phyloP scores from a whole-genome alignment of 2,888 invertebrate species.

The Cryptus viduatorius region DNA sequence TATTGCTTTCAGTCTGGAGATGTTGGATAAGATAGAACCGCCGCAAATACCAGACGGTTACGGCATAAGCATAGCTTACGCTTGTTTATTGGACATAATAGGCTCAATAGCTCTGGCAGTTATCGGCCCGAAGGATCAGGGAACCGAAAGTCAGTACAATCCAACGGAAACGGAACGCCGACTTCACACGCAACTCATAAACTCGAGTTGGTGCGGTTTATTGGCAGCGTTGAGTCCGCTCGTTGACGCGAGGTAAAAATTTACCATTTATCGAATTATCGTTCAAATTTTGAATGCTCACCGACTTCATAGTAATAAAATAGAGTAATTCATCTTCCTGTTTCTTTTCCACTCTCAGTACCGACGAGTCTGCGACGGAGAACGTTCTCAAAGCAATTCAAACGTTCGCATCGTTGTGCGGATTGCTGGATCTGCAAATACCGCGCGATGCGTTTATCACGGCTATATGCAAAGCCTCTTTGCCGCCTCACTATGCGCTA shows the following conservation, averaged over 20 bases:
- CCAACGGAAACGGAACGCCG: slow-evolving; percentile 85
- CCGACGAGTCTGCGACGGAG: slow-evolving; percentile 96
- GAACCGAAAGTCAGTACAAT: slow-evolving; percentile 82
- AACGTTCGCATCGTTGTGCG: slow-evolving; percentile 95
- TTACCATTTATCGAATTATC: slow-evolving; percentile 3
- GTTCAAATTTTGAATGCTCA: no score
- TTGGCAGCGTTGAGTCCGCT: slow-evolving; percentile 96
- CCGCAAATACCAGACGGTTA: slow-evolving; percentile 98
- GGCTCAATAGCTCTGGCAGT: slow-evolving; percentile 93
- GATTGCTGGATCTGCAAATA: slow-evolving; percentile 91
- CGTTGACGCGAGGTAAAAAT: slow-evolving; percentile 92
- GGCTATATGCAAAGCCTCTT: slow-evolving; percentile 97
- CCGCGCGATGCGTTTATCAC: slow-evolving; percentile 98
- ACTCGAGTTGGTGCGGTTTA: slow-evolving; percentile 98
- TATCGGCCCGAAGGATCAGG: slow-evolving; percentile 86
- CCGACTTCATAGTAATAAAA: not conserved
- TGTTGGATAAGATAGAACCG: slow-evolving; percentile 98
- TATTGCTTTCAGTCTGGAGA: slow-evolving; percentile 90
- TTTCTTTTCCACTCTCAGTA: slow-evolving; percentile 85
- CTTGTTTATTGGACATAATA: slow-evolving; percentile 96
- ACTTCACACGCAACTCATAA: slow-evolving; percentile 91
- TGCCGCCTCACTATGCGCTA: slow-evolving; percentile 97
- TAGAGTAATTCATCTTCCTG: slow-evolving; percentile 1
- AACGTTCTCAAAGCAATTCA: slow-evolving; percentile 96
- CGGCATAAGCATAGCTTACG: slow-evolving; percentile 97